phyloP scores from a whole-genome alignment of 2,888 invertebrate genomes.

The Conus canariensis region DNA sequence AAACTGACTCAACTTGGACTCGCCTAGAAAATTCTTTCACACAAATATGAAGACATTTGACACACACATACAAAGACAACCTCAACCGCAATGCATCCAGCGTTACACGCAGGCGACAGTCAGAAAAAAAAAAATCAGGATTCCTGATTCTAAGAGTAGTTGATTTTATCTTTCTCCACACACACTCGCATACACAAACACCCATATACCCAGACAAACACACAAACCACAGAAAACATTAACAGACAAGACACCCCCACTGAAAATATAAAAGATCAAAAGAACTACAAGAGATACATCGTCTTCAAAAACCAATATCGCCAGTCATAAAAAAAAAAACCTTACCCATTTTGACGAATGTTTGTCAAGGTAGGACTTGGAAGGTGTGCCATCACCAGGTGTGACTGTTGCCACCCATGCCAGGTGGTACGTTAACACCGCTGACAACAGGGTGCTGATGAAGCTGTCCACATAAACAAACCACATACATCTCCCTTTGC shows the following conservation, averaged over 20 bases:
- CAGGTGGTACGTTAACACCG: conserved; percentile 92
- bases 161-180: background rate
- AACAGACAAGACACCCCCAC: background rate
- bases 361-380: conserved; percentile 77
- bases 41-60: too few species aligned
- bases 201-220: background rate
- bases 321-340: background rate
- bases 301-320: too few species aligned
- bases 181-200: background rate
- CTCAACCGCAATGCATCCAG: too few species aligned
- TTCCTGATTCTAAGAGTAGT: too few species aligned
- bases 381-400: conserved; percentile 78
- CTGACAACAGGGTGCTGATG: conserved; percentile 92
- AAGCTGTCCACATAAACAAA: conserved; percentile 83
- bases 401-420: conserved; percentile 93
- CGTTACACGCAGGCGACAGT: too few species aligned
- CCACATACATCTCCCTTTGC: background rate
- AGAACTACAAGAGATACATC: too few species aligned
- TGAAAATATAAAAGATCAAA: background rate
- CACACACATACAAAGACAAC: too few species aligned
- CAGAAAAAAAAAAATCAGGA: too few species aligned
- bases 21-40: too few species aligned
- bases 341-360: conserved; percentile 79
- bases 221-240: background rate
- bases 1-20: too few species aligned